Base-by-base conservation (phyloP, 2,113 vertebrate species). In the Gila orcuttii region DNA sequence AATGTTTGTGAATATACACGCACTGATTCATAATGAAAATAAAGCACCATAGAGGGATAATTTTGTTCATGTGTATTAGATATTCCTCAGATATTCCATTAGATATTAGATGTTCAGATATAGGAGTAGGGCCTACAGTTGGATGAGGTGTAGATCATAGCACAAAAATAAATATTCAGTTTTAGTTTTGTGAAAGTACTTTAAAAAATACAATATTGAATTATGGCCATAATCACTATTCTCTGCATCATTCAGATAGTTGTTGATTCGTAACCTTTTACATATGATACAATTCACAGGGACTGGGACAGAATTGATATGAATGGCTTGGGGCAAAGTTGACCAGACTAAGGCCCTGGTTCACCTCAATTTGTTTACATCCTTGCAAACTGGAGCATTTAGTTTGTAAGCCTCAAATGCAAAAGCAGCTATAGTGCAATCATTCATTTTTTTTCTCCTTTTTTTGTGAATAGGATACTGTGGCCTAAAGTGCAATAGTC, bases 381-480 rank as follows among this genome's bases (percentile, higher is more conserved):
- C 59, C 10, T 60, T 74, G 2, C 23, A 74, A 45, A 74, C 71
- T 74, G 39, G 1, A 23, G 25, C 7, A 11, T 33, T 76, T 50
- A 55, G 68, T 55, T 77, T 77, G 4, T 55, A 4, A 55, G 7
- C 47, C 50, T 55, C 75, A 77, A 45, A 28, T 28, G 9, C 19
- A 71, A 42, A 23, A 42, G 21, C 36, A 42, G 25, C 25, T 33
- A 55, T 17, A 28, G 15, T 31, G 15, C 6, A 17, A 68, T 8
- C 2, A 33, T 8, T 55, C n/a, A n/a, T 21, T 59, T n/a, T 21
- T 57, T n/a, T 21, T 39, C 55, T 60, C 8, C 6, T 19, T 11
- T 6, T 75, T 81, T 85, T 50, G 74, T 10, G 62, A 21, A 21
- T 25, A 71, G 62, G 62, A 78, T 85, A 73, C 57, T 42, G 13